Conservation (phyloP, 1,140 invertebrate species). For the Melanaphis sacchari region DNA sequence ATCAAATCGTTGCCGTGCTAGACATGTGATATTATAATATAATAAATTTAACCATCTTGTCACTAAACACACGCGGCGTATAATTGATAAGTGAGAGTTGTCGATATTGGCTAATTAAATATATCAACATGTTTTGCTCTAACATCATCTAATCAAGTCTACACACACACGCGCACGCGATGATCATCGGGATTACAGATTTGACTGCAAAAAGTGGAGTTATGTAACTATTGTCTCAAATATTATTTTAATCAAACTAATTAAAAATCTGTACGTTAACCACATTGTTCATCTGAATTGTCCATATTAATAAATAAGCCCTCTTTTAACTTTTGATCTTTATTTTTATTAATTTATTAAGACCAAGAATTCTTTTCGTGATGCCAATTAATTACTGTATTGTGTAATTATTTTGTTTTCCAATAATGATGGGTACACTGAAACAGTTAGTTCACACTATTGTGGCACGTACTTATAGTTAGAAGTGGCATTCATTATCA, state of each 20-base stretch:
- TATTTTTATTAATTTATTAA: neutral
- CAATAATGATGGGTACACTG: neutral
- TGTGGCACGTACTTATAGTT: neutral
- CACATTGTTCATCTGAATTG: neutral
- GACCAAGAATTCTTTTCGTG: neutral
- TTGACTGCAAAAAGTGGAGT: neutral
- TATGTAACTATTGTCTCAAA: neutral
- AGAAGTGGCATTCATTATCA: neutral
- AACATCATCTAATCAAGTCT: too few relatives aligned
- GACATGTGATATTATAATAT: neutral
- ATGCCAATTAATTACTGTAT: neutral
- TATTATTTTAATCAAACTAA: slow-evolving; percentile 3
- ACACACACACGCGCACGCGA: too few relatives aligned
- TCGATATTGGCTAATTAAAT: neutral
- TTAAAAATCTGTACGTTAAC: neutral
- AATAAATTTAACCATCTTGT: neutral
- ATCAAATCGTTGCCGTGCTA: neutral
- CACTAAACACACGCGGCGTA: neutral
- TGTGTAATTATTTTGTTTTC: slow-evolving; percentile 6
- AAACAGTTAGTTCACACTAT: neutral
- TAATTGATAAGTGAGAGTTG: neutral
- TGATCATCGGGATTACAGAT: neutral
- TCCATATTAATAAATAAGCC: neutral
- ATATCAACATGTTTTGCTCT: neutral
- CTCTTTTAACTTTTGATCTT: neutral